Evolutionary conservation across 2,888 invertebrate genomes (phyloP), one percentile per base, ranked within the genome.

Genomic region (Tiphia femorata): DNA sequence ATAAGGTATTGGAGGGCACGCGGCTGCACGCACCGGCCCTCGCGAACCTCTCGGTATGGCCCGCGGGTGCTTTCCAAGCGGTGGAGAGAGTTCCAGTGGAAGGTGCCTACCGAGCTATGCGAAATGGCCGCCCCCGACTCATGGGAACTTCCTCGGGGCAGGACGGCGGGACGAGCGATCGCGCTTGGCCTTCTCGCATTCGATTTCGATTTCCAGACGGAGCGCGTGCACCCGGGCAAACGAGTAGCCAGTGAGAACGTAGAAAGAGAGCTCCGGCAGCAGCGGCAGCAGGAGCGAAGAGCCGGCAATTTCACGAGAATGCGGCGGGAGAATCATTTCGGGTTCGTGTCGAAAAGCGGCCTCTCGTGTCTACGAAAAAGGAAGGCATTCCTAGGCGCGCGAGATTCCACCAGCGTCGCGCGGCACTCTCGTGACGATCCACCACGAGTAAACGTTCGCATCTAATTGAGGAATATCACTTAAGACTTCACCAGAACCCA

Each of bases 81-180:
- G 25, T 25, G 25, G 38, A 47, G 44, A 56, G 25, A 5, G 25
- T 6, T 60, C 49, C 56, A 37, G 43, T 46, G 44, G 30, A 65
- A 65, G 49, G 52, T 59, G 63, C 53, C 61, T 64, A 65, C 58
- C 64, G 48, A 59, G 49, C 49, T 42, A 57, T 55, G 57, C 59
- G 62, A 58, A 57, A 43, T 49, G 62, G 68, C 75, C 77, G 73
- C 79, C 78, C 79, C 75, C 79, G 65, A 77, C 74, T 76, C 78
- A 78, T 78, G 79, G 76, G 79, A 78, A 79, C 73, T 58, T 72
- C 76, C 78, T 73, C 59, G 52, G 59, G 79, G 75, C 73, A 56
- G 54, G 51, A 41, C 62, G 23, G 56, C 27, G 19, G 29, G 43
- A 33, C 41, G 33, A 38, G 38, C 42, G 37, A 30, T 23, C 37